A percentile compares a stretch with the other conserved stretches of the same genome.
These are phyloP conservation scores for Calliphora vomitoria DNA, from an alignment of 2,888 invertebrate genomes.

Conservation along the genomic window DNA sequence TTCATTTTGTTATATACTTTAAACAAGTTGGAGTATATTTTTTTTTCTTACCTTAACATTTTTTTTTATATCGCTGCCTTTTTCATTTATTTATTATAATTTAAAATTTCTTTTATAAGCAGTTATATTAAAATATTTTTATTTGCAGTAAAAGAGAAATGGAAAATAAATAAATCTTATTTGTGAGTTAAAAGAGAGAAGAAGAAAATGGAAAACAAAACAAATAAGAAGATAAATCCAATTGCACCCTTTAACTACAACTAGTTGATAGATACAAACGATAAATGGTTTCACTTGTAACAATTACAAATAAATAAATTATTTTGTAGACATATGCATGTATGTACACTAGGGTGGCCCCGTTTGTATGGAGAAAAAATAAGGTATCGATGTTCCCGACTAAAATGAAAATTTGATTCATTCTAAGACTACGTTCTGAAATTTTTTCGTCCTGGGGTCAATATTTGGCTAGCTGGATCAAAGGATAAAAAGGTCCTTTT, in stretches of 20 bases:
- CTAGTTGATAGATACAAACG: background rate
- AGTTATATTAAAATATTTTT: background rate
- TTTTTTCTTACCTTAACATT: background rate
- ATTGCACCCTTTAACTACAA: background rate
- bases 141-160: background rate
- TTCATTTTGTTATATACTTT: background rate
- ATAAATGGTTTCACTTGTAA: background rate
- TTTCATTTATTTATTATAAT: background rate
- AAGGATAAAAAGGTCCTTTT: too few species aligned
- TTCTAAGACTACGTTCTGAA: too few species aligned
- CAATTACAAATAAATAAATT: background rate
- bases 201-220: background rate
- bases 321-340: background rate
- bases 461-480: too few species aligned
- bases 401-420: too few species aligned
- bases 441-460: too few species aligned
- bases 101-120: background rate
- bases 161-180: slow-evolving; percentile 1
- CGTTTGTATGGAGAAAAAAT: too few species aligned
- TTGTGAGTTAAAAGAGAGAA: background rate
- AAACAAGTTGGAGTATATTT: background rate
- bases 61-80: background rate
- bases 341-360: too few species aligned
- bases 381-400: too few species aligned
- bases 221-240: background rate